Conservation (phyloP, 2,113 vertebrate species). For the Mystacornis crossleyi region DNA sequence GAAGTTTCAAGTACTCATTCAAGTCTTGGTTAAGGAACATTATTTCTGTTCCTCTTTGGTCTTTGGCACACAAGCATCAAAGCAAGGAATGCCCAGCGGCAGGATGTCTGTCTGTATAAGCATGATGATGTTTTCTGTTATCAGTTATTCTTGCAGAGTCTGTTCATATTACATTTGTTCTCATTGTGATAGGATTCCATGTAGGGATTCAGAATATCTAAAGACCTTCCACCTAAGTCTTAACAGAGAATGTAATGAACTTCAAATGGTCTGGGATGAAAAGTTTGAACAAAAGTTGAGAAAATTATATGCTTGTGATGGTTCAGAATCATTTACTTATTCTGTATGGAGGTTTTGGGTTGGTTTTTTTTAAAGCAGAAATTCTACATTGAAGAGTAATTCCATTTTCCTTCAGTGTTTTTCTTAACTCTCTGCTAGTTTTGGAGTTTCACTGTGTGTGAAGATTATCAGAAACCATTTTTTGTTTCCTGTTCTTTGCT, state of each 20-base stretch:
- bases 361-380: neutral
- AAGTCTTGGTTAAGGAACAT: neutral
- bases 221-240: neutral
- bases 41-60: neutral
- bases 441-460: neutral
- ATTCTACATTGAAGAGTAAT: neutral
- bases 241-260: neutral
- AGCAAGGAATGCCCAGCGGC: neutral
- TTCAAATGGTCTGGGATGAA: neutral
- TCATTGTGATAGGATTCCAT: neutral
- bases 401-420: neutral
- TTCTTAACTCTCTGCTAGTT: neutral
- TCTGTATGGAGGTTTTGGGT: neutral
- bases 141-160: neutral
- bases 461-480: neutral
- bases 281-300: neutral
- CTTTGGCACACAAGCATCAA: neutral
- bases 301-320: neutral
- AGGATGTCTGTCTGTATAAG: neutral
- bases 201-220: neutral
- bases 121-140: neutral
- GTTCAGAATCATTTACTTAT: neutral
- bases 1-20: neutral
- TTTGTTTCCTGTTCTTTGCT: neutral
- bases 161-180: neutral